Conservation (phyloP, 2,113 vertebrate genomes). For the Cephalopholis sonnerati region DNA sequence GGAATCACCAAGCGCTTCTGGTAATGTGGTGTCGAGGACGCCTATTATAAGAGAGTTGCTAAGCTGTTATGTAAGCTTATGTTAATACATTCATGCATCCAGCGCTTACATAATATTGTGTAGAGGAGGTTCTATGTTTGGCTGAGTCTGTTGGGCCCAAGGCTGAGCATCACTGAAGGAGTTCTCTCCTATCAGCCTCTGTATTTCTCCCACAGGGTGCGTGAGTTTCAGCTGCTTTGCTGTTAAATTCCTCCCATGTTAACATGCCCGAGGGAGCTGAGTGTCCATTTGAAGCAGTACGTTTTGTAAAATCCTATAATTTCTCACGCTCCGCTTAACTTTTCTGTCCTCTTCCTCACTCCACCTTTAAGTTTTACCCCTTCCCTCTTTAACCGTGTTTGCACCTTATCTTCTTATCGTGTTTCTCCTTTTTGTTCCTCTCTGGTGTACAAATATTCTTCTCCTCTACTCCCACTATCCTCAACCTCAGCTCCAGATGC, state of each 20-base stretch:
- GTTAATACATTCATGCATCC: constrained; percentile 57
- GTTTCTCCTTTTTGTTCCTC: background rate
- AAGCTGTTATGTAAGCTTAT: constrained; percentile 64
- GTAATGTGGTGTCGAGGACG: background rate
- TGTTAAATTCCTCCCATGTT: background rate
- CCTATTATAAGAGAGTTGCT: constrained; percentile 25
- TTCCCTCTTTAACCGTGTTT: constrained; percentile 2
- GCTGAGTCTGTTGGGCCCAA: constrained; percentile 53
- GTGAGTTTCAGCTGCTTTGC: constrained; percentile 31
- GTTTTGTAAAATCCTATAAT: constrained; percentile 5
- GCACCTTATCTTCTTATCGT: background rate
- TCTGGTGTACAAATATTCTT: background rate
- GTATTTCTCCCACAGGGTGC: constrained; percentile 53
- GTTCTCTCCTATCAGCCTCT: constrained; percentile 44
- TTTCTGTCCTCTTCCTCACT: background rate
- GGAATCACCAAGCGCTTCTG: constrained; percentile 11
- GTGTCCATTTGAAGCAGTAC: background rate
- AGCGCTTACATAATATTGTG: constrained; percentile 68
- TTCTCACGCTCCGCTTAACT: background rate
- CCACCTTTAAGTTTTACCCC: background rate
- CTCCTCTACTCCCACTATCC: background rate
- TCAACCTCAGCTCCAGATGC: constrained; percentile 90
- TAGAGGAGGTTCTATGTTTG: constrained; percentile 78
- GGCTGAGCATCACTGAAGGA: constrained; percentile 54
- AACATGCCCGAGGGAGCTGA: background rate